Conservation (phyloP, 2,888 invertebrate genomes). For the Pogonocherus hispidulus region DNA sequence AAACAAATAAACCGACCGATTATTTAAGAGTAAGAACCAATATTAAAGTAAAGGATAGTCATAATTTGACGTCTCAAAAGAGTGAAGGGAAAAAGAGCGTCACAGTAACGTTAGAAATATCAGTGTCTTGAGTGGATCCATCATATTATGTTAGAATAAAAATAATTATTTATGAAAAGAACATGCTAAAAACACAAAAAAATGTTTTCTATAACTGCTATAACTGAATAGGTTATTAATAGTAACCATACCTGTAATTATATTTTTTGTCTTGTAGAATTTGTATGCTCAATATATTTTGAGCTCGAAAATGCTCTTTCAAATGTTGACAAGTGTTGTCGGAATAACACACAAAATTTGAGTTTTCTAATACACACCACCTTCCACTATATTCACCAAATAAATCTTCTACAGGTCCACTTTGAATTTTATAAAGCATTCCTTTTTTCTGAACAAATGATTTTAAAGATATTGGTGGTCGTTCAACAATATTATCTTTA, state of each 20-base stretch:
- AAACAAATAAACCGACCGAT: too few relatives aligned
- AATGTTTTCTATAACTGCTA: too few relatives aligned
- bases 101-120: too few relatives aligned
- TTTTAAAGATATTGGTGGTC: slow-evolving; percentile 70
- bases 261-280: slow-evolving; percentile 72
- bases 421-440: slow-evolving; percentile 73
- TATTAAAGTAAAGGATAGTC: too few relatives aligned
- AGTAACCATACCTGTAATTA: slow-evolving; percentile 67
- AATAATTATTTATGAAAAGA: too few relatives aligned
- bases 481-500: slow-evolving; percentile 66
- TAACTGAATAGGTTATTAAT: too few relatives aligned
- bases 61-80: too few relatives aligned
- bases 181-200: too few relatives aligned
- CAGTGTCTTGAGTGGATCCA: too few relatives aligned
- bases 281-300: slow-evolving; percentile 77
- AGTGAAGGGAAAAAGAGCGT: too few relatives aligned
- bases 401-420: slow-evolving; percentile 78
- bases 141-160: too few relatives aligned
- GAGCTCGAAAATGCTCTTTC: slow-evolving; percentile 80
- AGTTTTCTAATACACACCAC: slow-evolving; percentile 80
- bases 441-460: slow-evolving; percentile 74
- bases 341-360: slow-evolving; percentile 80
- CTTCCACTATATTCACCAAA: slow-evolving; percentile 83
- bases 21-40: too few relatives aligned
- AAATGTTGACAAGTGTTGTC: slow-evolving; percentile 79